Conservation (phyloP, 2,797 vertebrate species). For the Labroides dimidiatus region DNA sequence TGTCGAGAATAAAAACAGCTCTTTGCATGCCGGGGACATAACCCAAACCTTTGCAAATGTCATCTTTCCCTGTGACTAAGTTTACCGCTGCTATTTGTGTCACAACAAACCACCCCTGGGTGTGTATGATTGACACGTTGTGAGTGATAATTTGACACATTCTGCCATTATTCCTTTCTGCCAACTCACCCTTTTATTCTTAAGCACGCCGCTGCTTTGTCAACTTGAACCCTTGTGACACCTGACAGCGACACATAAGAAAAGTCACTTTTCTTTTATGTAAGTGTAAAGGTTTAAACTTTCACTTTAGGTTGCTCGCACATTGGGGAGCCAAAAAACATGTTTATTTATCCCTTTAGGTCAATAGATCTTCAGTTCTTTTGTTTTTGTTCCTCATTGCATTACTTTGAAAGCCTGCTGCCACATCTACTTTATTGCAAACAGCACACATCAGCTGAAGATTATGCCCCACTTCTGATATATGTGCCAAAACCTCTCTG, state of each 20-base stretch:
- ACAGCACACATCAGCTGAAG: slow-evolving; percentile 10
- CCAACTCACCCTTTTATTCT: slow-evolving; percentile 55
- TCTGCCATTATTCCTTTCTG: slow-evolving; percentile 69
- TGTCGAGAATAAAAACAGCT: slow-evolving; percentile 45
- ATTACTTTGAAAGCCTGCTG: slow-evolving; percentile 16
- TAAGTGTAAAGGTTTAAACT: slow-evolving; percentile 54
- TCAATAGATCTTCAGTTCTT: slow-evolving; percentile 3
- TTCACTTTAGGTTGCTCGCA: slow-evolving; percentile 37
- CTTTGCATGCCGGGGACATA: slow-evolving; percentile 33
- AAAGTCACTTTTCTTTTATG: slow-evolving; percentile 27
- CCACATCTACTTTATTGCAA: not conserved
- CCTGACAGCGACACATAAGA: slow-evolving; percentile 63
- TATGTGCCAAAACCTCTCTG: slow-evolving; percentile 6
- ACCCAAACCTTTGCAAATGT: slow-evolving; percentile 70
- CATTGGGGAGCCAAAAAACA: not conserved
- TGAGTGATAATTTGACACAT: slow-evolving; percentile 73
- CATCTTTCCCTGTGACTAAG: slow-evolving; percentile 59
- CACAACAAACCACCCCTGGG: slow-evolving; percentile 72
- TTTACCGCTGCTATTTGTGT: slow-evolving; percentile 73
- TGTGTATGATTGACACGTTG: slow-evolving; percentile 71
- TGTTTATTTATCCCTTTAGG: slow-evolving; percentile 30
- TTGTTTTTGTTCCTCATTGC: slow-evolving; percentile 24
- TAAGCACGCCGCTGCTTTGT: slow-evolving; percentile 39
- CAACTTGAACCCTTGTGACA: slow-evolving; percentile 50
- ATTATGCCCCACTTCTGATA: slow-evolving; percentile 1